Conservation (phyloP, 1,140 invertebrate species). For the Hypsibius dujardini region DNA sequence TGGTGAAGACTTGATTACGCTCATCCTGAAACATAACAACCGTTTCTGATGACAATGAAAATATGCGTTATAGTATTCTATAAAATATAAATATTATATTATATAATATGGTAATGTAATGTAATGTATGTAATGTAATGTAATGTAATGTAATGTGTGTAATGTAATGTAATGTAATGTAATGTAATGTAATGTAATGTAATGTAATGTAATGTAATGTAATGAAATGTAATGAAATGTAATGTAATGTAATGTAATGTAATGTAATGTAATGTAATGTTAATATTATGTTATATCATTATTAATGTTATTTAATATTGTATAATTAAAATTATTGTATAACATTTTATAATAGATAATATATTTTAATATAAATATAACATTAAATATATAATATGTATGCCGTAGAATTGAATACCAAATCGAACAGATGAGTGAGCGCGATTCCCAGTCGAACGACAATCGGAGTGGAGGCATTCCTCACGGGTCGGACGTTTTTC, state of each 20-base stretch:
- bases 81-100: slow-evolving; percentile 20
- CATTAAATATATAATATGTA: no score
- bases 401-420: slow-evolving; percentile 32
- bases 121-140: slow-evolving; percentile 11
- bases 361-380: slow-evolving; percentile 2
- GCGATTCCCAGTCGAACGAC: slow-evolving; percentile 42
- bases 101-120: slow-evolving; percentile 19
- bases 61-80: background rate
- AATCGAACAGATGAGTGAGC: slow-evolving; percentile 43
- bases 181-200: no score
- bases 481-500: slow-evolving; percentile 39
- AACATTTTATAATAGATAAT: background rate
- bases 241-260: no score
- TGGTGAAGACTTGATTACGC: slow-evolving; percentile 38
- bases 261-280: no score
- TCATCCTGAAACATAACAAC: no score
- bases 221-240: no score
- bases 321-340: background rate
- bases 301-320: background rate
- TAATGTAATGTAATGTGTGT: background rate
- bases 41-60: background rate
- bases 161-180: slow-evolving; percentile 19
- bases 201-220: no score
- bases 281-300: background rate
- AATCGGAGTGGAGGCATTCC: slow-evolving; percentile 39